Evolutionary conservation across 2,888 invertebrate genomes (phyloP), one percentile per base, ranked within the genome.

Genomic region (Apeira syringaria): DNA sequence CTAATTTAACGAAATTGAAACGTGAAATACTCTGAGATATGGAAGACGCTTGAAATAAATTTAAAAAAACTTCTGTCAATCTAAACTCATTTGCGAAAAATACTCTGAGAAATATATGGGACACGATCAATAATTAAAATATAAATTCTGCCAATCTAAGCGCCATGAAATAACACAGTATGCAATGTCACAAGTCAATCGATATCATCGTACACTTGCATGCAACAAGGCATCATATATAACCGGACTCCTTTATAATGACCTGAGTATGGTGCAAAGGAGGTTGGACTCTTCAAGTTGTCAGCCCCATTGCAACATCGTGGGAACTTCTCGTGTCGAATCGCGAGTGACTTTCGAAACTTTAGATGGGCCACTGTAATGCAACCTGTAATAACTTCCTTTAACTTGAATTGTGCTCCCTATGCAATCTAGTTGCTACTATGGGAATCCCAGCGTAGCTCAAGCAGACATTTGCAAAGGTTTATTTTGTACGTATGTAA

Each of bases 321-420:
- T 77, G 77, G 63, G 77, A 77, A 74, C 36, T 42, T 47, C 45
- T 13, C 40, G 34, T 35, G 24, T 20, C 22, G 29, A 20, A 29
- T 43, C 41, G 50, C 48, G 12, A 24, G 36, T 50, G 31, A 28
- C 53, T 64, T 58, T 70, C 70, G 63, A 65, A 68, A 68, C 48
- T 44, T 56, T 33, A 27, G 22, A 36, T 26, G 22, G 22, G 65
- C 64, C 64, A 63, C 67, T 56, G 64, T 53, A 61, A 56, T 46
- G 59, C 47, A 56, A 58, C 48, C 41, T 70, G 18, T 34, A 75
- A 72, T 62, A 55, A 62, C 61, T 75, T 73, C 74, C 73, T 71
- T 55, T 61, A 64, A 61, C 59, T 64, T 24, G 20, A 12, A 39
- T 39, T 43, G 31, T 12, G 37, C 33, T 32, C 54, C 49, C 28